Evolutionary conservation across 2,113 vertebrate species (phyloP).

Genomic region (Cyphomyrus discorhynchus): DNA sequence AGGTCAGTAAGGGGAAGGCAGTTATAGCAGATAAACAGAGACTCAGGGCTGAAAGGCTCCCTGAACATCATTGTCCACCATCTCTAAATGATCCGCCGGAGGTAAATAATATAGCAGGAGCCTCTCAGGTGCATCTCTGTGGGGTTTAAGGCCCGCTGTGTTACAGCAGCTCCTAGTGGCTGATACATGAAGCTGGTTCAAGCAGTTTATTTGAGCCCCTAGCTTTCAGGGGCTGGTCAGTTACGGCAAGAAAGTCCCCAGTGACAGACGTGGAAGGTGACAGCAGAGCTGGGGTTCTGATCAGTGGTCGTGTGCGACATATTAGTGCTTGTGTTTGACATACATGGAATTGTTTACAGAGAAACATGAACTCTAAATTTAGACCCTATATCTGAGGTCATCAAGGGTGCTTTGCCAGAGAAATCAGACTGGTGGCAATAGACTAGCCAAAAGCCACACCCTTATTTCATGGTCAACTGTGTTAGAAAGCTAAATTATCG

Average conservation of each 20-base stretch:
- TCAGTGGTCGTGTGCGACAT: neutral
- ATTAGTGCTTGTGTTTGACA: neutral
- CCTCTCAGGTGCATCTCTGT: conserved; percentile 36
- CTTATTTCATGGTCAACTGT: neutral
- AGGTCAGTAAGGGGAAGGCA: conserved; percentile 37
- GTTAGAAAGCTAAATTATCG: neutral
- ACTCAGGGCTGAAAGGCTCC: conserved; percentile 31
- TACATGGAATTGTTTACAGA: neutral
- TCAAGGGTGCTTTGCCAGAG: neutral
- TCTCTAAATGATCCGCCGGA: conserved; percentile 40
- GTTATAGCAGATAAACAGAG: conserved; percentile 46
- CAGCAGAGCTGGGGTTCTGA: neutral
- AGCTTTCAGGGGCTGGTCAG: neutral
- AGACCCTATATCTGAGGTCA: neutral
- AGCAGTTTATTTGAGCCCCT: neutral
- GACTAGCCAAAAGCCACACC: neutral
- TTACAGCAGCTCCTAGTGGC: conserved; percentile 30
- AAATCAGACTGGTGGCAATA: neutral
- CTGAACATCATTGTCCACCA: conserved; percentile 37
- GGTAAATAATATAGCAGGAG: conserved; percentile 26
- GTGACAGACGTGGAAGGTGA: neutral
- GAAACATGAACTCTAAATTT: neutral
- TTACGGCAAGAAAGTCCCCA: neutral
- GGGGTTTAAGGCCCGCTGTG: conserved; percentile 26
- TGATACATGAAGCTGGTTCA: conserved; percentile 28